These are phyloP conservation scores for Orthosia incerta DNA, from an alignment of 2,888 invertebrate species.

Conservation along the genomic window DNA sequence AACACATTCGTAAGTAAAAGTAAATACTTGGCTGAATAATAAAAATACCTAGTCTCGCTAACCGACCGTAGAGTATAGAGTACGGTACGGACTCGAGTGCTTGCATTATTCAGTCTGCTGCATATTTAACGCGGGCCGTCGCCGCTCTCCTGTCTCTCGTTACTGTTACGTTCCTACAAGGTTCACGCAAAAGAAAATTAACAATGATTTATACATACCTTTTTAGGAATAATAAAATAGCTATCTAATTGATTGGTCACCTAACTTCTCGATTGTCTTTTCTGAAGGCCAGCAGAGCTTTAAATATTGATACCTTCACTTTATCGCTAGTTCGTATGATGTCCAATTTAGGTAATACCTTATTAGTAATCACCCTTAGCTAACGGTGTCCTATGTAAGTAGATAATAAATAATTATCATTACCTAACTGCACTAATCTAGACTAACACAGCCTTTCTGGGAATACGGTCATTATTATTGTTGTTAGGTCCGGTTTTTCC, in stretches of 20 bases:
- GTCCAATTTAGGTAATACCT: no score
- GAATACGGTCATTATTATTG: no score
- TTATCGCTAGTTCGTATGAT: no score
- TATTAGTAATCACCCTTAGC: no score
- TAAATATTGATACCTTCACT: no score
- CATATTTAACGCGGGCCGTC: constrained; percentile 75
- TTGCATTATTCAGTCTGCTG: constrained; percentile 79
- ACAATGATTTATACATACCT: constrained; percentile 36
- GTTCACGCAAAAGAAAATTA: constrained; percentile 38
- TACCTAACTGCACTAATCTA: no score
- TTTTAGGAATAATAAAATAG: constrained; percentile 9
- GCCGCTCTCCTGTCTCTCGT: constrained; percentile 53
- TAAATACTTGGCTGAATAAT: constrained; percentile 62
- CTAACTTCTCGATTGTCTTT: background rate
- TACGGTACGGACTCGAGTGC: constrained; percentile 62
- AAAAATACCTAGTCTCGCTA: constrained; percentile 59
- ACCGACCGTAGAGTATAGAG: constrained; percentile 51
- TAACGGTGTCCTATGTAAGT: no score
- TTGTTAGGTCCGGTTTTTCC: no score
- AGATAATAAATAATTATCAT: no score
- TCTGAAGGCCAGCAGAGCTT: background rate
- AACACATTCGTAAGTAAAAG: constrained; percentile 49
- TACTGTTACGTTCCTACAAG: constrained; percentile 46
- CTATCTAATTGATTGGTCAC: background rate
- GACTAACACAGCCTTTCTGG: no score